Base-by-base conservation (phyloP, 2,113 vertebrate species). In the Lonchura striata region DNA sequence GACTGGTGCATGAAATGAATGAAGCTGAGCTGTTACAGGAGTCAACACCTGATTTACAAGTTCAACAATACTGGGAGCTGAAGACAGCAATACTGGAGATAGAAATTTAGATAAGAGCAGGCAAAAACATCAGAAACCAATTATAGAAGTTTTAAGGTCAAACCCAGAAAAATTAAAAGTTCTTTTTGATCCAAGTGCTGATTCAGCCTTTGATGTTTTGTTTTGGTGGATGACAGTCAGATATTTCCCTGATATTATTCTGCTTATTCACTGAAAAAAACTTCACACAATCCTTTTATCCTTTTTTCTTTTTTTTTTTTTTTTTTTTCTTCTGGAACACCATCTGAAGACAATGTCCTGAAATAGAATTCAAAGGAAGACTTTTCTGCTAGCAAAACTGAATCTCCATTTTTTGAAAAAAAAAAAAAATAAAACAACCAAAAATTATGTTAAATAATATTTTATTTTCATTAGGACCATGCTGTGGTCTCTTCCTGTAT, bases 1-100 rank as follows among this genome's bases (percentile, higher is more conserved):
- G 91, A 82, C 56, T 76, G 66, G 35, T 86, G 47, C 82, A 88
- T 63, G 68, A 91, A 95, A 92, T 79, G 42, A 91, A 75, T 54
- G 61, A 89, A 76, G n/a, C 41, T 7, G 53, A 94, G 91, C 15
- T 94, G 57, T 35, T 87, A 89, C 4, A 61, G 57, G 35, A 89
- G 27, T 25, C 76, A 72, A 42, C 61, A 79, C 15, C 53, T 60
- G 81, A 80, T 92, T 91, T 82, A 82, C 57, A 92, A 76, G 49
- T 68, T 91, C 77, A 82, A 44, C 49, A 56, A 50, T 16, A 56
- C 33, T 33, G 20, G 25, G 37, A 91, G 50, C 76, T 41, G 64
- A 92, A 91, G 77, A 64, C 27, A 88, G 19, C 22, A 69, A 30
- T 25, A 60, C 11, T 44, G 42, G 69, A 82, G 54, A 87, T 39